Evolutionary conservation across 2,888 invertebrate species (phyloP), one percentile per base, ranked within the genome.

Genomic region (Cheilosia variabilis): DNA sequence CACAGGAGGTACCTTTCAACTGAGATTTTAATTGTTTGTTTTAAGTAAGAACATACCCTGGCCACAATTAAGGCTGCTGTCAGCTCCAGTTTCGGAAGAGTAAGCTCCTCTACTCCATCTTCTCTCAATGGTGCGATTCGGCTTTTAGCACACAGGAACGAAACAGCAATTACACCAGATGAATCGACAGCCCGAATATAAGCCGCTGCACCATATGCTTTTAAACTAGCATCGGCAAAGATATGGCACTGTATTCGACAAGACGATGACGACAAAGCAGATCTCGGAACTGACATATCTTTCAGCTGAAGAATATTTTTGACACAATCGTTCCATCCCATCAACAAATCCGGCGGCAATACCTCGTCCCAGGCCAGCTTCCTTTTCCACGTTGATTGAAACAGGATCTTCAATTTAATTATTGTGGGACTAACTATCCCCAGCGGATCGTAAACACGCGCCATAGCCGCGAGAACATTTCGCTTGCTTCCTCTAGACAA

Each of bases 391-490:
- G 34, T 15, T 2, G 37, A 15, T 22, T 69, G 57, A 19, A 69
- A 69, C 10, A 69, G 24, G 6, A 69, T 43, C n/a, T 69, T 69
- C 4, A 69, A n/a, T 24, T 69, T 57, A 3, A 69, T 69, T 3
- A 58, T n/a, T 5, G 58, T 47, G 13, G 57, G 69, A 22, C 45
- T 13, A 19, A 58, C 9, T 5, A 47, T 34, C 4, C 53, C 66
- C 13, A 66, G 15, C 31, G 31, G 31, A 2, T 31, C 7, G 31
- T 31, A 31, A 2, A 31, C 9, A 9, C 31, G 31, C 31, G 7
- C 31, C 7, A 31, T 31, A 31, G 31, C 31, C 31, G 31, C 24
- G 9, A 69, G 37, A 15, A 69, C 10, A 47, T 45, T 57, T 2
- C 58, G 45, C 1, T 69, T 69, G 0, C 31, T 47, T 37, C 47